Percentiles rank a stretch among this genome's conserved stretches.
phyloP scores from a whole-genome alignment of 2,888 invertebrate genomes.

The Lasioglossum marginatum region DNA sequence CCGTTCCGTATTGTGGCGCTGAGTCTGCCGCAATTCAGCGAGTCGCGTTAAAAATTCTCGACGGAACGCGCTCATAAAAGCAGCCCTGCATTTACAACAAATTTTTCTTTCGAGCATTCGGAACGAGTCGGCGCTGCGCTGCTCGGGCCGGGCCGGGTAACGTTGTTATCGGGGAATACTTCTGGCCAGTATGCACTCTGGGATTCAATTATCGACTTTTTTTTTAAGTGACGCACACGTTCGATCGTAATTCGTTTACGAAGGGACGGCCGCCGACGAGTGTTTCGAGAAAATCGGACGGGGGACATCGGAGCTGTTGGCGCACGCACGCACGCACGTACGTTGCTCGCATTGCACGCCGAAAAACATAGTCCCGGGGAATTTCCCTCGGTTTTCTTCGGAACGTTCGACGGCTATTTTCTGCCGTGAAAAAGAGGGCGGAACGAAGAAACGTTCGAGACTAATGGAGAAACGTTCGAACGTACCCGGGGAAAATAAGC shows the following conservation, averaged over 20 bases:
- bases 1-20: neutral
- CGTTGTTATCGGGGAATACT: slow-evolving; percentile 28
- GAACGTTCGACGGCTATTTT: slow-evolving; percentile 52
- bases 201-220: slow-evolving; percentile 52
- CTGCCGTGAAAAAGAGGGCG: slow-evolving; percentile 35
- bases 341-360: neutral
- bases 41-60: slow-evolving; percentile 1
- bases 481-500: slow-evolving; percentile 66
- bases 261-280: neutral
- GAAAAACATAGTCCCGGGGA: neutral
- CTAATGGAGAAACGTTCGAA: slow-evolving; percentile 73
- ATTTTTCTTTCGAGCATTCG: slow-evolving; percentile 44
- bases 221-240: slow-evolving; percentile 39
- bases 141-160: slow-evolving; percentile 11
- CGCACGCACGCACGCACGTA: neutral
- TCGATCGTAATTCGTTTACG: slow-evolving; percentile 57
- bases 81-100: slow-evolving; percentile 22
- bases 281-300: slow-evolving; percentile 31
- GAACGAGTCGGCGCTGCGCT: neutral
- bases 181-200: slow-evolving; percentile 29
- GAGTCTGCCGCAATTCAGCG: neutral
- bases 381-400: slow-evolving; percentile 40
- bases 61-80: slow-evolving; percentile 17
- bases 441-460: slow-evolving; percentile 65
- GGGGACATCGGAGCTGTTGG: neutral